Conservation (phyloP, 2,888 invertebrate genomes). For the Erynnis tages region DNA sequence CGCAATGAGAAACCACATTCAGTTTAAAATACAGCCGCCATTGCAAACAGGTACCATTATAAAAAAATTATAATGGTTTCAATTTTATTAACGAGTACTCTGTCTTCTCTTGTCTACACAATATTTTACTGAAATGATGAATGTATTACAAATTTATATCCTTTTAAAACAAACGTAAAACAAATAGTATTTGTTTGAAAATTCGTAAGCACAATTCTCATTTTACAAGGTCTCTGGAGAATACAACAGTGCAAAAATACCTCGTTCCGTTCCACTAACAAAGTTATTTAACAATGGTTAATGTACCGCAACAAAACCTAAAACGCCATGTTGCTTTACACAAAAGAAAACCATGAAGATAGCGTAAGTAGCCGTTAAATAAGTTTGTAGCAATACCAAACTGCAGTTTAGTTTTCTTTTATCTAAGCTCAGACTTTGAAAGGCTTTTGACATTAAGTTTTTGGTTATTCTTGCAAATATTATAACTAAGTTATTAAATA, state of each 20-base stretch:
- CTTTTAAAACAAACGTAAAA: background rate
- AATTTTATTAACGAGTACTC: background rate
- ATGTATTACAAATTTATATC: too few species aligned
- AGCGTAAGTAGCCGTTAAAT: conserved; percentile 11
- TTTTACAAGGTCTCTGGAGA: background rate
- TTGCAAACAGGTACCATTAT: too few species aligned
- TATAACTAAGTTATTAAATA: too few species aligned
- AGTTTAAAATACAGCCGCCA: too few species aligned
- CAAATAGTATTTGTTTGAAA: background rate
- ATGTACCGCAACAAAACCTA: conserved; percentile 13
- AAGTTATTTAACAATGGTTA: conserved; percentile 16
- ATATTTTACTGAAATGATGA: too few species aligned
- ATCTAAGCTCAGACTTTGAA: conserved; percentile 1
- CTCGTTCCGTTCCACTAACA: conserved; percentile 10
- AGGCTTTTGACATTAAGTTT: background rate
- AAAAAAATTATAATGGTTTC: too few species aligned
- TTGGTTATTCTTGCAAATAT: background rate
- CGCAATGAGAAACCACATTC: too few species aligned
- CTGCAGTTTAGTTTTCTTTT: conserved; percentile 13
- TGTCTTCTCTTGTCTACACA: too few species aligned
- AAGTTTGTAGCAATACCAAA: conserved; percentile 21
- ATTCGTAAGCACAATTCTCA: background rate
- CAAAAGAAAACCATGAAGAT: conserved; percentile 19
- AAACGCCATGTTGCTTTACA: conserved; percentile 1
- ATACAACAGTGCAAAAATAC: conserved; percentile 10